These are phyloP conservation scores for Pelagia noctiluca DNA, from an alignment of 30 jellyfish, hydroid and myxozoan species.

Conservation along the genomic window DNA sequence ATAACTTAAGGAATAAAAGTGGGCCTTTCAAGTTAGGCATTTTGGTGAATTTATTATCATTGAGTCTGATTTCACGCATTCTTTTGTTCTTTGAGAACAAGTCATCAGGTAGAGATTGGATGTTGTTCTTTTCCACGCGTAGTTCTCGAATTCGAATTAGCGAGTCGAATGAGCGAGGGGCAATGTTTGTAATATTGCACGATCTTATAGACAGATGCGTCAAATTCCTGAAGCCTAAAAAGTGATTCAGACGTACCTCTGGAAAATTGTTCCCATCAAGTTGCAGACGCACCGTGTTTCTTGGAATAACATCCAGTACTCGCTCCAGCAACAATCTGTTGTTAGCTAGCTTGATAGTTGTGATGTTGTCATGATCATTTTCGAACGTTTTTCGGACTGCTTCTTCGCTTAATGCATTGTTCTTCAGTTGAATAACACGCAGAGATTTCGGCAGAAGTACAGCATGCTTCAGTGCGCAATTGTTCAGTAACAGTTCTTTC, in stretches of 20 bases:
- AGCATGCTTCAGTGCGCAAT: not conserved
- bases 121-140: not conserved
- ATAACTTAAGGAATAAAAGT: not conserved
- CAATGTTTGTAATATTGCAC: not conserved
- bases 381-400: not conserved
- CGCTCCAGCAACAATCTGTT: not conserved
- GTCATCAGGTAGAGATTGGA: not conserved
- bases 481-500: not conserved
- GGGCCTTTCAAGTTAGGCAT: not conserved
- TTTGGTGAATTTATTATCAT: not conserved
- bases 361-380: not conserved
- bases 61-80: not conserved
- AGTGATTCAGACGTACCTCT: not conserved
- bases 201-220: not conserved
- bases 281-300: not conserved
- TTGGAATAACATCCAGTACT: not conserved
- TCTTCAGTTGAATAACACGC: not conserved
- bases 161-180: not conserved
- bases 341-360: not conserved
- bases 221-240: not conserved
- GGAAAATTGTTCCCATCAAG: not conserved
- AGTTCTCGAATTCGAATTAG: not conserved
- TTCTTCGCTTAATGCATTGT: too few species aligned
- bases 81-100: not conserved
- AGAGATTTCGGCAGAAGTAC: not conserved